Evolutionary conservation across 1,140 invertebrate species (phyloP).

Genomic region (Maconellicoccus hirsutus): DNA sequence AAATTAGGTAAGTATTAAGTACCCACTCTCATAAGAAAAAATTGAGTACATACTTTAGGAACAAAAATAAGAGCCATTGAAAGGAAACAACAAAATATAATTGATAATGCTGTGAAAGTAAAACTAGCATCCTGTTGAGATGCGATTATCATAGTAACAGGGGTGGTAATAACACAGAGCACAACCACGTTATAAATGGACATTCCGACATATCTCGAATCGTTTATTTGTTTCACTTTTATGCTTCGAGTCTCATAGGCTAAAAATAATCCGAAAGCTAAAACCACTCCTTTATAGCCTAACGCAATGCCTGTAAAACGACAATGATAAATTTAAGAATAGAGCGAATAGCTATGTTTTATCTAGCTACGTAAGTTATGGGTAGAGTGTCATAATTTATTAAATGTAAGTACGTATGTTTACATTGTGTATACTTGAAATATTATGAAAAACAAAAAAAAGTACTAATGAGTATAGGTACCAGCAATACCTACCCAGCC

Average conservation of each 20-base stretch:
- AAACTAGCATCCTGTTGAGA: conserved; percentile 95
- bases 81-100: conserved; percentile 88
- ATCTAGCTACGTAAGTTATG: no score
- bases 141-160: conserved; percentile 91
- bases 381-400: no score
- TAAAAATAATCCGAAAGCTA: conserved; percentile 93
- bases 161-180: conserved; percentile 90
- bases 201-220: conserved; percentile 96
- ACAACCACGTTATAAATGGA: conserved; percentile 99
- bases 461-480: no score
- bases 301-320: conserved; percentile 34
- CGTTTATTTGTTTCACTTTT: conserved; percentile 87
- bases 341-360: no score
- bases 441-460: no score
- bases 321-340: no score
- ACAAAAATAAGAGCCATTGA: conserved; percentile 95
- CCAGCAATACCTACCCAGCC: conserved; percentile 75
- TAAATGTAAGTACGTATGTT: no score
- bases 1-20: neutral
- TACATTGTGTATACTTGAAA: no score
- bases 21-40: neutral
- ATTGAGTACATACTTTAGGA: conserved; percentile 60
- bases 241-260: conserved; percentile 96
- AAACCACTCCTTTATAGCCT: conserved; percentile 89
- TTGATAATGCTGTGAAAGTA: conserved; percentile 87